phyloP scores from a whole-genome alignment of 2,797 vertebrate genomes.

The Coregonus sp. region DNA sequence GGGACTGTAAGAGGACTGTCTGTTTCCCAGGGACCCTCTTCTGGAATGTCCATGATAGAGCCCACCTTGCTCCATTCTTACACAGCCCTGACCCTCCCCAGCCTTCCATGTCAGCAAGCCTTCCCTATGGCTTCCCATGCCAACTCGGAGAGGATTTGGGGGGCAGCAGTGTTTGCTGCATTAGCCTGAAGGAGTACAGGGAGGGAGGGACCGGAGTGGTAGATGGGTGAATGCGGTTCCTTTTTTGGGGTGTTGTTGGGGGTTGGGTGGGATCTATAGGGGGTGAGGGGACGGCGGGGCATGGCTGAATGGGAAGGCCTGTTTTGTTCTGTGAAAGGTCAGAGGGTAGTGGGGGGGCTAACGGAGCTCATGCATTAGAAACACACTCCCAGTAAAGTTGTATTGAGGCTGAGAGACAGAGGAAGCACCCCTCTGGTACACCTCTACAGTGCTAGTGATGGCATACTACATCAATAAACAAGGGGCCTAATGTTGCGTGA shows the following conservation, averaged over 20 bases:
- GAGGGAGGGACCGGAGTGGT: neutral
- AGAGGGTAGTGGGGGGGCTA: conserved; percentile 21
- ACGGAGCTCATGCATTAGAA: neutral
- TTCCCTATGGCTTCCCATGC: neutral
- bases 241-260: conserved; percentile 19
- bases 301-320: conserved; percentile 45
- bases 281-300: neutral
- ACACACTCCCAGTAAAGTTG: no score
- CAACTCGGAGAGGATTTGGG: neutral
- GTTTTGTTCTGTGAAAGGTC: conserved; percentile 41
- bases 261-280: conserved; percentile 36
- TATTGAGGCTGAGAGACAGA: no score
- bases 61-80: conserved; percentile 40
- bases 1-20: conserved; percentile 44
- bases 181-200: no score
- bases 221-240: conserved; percentile 43
- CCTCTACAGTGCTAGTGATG: no score
- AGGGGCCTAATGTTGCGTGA: no score
- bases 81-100: conserved; percentile 20
- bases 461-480: no score
- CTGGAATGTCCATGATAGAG: conserved; percentile 52
- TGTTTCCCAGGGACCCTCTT: conserved; percentile 52
- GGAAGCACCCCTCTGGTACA: no score
- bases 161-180: no score
- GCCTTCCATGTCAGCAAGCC: neutral